phyloP scores from a whole-genome alignment of 1,140 invertebrate genomes.

The Nylanderia fulva region DNA sequence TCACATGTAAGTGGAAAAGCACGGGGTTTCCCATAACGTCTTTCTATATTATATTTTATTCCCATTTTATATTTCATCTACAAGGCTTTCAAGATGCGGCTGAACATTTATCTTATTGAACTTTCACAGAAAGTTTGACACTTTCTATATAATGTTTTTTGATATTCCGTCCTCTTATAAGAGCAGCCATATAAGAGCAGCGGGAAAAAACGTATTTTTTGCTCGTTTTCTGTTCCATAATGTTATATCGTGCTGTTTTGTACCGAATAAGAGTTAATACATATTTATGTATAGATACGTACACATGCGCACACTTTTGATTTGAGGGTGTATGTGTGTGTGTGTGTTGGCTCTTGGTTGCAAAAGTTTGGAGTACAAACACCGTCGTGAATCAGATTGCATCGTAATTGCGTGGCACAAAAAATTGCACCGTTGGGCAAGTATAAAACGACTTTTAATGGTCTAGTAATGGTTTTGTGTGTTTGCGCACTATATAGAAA shows the following conservation, averaged over 20 bases:
- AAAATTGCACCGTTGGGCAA: conserved; percentile 29
- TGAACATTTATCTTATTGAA: conserved; percentile 8
- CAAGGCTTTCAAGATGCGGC: neutral
- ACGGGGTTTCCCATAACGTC: neutral
- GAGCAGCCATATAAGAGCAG: no score
- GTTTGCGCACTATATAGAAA: no score
- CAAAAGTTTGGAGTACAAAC: conserved; percentile 23
- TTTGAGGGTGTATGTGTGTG: no score
- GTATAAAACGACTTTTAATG: conserved; percentile 12
- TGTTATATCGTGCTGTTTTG: conserved; percentile 4
- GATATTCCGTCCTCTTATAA: neutral
- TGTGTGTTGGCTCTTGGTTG: neutral
- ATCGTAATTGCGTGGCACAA: conserved; percentile 4
- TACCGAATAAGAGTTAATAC: conserved; percentile 17
- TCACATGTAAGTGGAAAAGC: conserved; percentile 30
- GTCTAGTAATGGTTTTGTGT: neutral
- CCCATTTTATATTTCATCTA: neutral
- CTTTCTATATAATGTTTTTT: conserved; percentile 8
- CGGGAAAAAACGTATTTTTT: neutral
- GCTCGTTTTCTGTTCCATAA: neutral
- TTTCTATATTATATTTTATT: neutral
- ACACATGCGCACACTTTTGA: neutral
- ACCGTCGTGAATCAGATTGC: conserved; percentile 23
- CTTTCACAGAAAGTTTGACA: conserved; percentile 2
- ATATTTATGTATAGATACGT: conserved; percentile 3